A percentile compares a stretch with the other conserved stretches of the same genome.
Evolutionary conservation across 2,797 vertebrate species (phyloP).

Genomic region (Cheracebus regulus): DNA sequence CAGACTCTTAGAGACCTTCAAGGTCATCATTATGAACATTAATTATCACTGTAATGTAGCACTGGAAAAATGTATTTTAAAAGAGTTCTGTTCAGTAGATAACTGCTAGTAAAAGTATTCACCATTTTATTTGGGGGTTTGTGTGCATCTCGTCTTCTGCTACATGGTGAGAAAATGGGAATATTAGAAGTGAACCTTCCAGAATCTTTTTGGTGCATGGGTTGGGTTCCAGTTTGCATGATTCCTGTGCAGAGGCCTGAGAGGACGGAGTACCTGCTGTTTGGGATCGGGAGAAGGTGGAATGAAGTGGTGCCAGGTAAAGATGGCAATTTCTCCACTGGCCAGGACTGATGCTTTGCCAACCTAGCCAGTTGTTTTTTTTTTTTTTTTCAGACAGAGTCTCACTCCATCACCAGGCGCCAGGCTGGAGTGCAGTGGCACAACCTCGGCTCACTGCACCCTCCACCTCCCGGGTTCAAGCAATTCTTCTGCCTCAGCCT

Average conservation of each 20-base stretch:
- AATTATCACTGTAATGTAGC: not conserved
- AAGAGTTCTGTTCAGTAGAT: not conserved
- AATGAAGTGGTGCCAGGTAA: not conserved
- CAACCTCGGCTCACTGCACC: no score
- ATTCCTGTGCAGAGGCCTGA: not conserved
- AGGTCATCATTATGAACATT: constrained; percentile 6
- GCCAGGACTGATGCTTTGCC: not conserved
- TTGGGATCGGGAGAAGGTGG: not conserved
- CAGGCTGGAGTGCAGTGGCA: no score
- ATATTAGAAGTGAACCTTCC: not conserved
- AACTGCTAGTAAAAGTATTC: not conserved
- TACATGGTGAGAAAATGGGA: not conserved
- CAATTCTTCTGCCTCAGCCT: no score
- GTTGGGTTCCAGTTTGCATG: not conserved
- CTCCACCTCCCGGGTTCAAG: no score
- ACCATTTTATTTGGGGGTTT: not conserved
- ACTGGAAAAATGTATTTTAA: not conserved
- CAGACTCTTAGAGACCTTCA: not conserved
- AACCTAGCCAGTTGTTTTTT: not conserved
- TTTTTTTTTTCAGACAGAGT: no score
- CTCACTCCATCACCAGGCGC: no score
- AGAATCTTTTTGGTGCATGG: not conserved
- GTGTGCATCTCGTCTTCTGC: not conserved
- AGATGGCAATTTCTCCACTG: not conserved
- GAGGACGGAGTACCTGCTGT: not conserved